phyloP scores from a whole-genome alignment of 2,113 vertebrate species.

The Nettapus auritus region DNA sequence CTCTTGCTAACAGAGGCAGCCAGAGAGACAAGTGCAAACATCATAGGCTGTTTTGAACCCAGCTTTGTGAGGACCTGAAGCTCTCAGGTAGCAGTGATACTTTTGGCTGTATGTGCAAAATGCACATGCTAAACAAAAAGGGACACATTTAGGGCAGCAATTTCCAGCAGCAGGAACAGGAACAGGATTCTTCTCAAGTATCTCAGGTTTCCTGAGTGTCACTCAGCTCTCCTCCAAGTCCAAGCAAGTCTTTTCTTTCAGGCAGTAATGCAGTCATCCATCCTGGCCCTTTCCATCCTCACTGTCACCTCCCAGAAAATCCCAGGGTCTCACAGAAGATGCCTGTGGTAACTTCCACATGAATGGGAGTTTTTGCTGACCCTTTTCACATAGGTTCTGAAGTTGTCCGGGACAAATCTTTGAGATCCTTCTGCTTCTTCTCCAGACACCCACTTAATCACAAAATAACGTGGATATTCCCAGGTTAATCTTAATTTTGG shows the following conservation, averaged over 20 bases:
- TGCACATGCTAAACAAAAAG: not conserved
- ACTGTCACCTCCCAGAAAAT: not conserved
- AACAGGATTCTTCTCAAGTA: not conserved
- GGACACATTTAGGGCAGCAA: not conserved
- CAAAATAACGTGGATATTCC: not conserved
- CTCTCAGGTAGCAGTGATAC: not conserved
- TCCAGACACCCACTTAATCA: not conserved
- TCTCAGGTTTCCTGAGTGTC: not conserved
- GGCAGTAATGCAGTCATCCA: not conserved
- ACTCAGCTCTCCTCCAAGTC: not conserved
- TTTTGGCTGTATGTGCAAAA: not conserved
- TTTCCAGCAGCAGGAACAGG: not conserved
- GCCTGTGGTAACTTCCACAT: accelerated
- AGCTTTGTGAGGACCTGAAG: not conserved
- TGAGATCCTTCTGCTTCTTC: not conserved
- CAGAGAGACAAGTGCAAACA: not conserved
- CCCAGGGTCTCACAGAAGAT: not conserved
- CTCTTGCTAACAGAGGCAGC: not conserved
- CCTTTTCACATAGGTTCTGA: not conserved
- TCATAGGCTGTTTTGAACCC: not conserved
- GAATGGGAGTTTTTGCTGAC: not conserved
- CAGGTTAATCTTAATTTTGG: not conserved
- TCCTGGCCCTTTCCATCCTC: not conserved
- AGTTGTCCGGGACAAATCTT: accelerated
- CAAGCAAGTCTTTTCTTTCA: not conserved